These are phyloP conservation scores for Ptychochromis oligacanthus DNA, from an alignment of 2,113 vertebrate species.

Conservation along the genomic window DNA sequence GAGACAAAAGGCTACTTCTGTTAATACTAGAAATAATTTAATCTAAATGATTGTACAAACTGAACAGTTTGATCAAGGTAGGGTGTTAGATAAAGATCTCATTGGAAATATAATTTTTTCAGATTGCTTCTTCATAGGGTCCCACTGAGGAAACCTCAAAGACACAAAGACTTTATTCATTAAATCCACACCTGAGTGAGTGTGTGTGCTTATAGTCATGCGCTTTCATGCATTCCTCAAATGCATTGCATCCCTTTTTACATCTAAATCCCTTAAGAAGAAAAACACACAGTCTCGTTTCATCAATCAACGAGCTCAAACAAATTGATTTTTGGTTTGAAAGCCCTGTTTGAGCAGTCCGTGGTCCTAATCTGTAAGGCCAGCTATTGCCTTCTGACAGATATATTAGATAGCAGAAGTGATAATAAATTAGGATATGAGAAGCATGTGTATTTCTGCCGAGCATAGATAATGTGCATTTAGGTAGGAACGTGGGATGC, in stretches of 20 bases:
- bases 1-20: background rate
- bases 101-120: conserved; percentile 27
- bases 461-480: conserved; percentile 19
- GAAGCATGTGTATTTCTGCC: background rate
- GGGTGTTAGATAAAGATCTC: background rate
- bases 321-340: conserved; percentile 62
- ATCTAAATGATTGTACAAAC: background rate
- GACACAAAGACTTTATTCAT: conserved; percentile 8
- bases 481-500: background rate
- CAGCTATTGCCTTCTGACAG: background rate
- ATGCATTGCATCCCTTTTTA: conserved; percentile 7
- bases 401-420: background rate
- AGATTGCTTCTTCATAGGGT: conserved; percentile 2
- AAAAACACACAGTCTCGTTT: conserved; percentile 41
- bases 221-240: background rate
- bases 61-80: background rate
- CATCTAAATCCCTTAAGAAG: conserved; percentile 37
- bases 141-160: background rate
- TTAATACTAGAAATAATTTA: background rate
- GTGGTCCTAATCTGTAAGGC: conserved; percentile 26
- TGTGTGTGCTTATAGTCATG: background rate
- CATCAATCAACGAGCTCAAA: conserved; percentile 55
- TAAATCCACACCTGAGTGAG: conserved; percentile 28
- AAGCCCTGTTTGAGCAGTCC: conserved; percentile 42
- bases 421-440: conserved; percentile 5